Percentiles rank a stretch among this genome's conserved stretches.
phyloP scores from a whole-genome alignment of 2,797 vertebrate genomes.

The Phataginus tetradactyla region DNA sequence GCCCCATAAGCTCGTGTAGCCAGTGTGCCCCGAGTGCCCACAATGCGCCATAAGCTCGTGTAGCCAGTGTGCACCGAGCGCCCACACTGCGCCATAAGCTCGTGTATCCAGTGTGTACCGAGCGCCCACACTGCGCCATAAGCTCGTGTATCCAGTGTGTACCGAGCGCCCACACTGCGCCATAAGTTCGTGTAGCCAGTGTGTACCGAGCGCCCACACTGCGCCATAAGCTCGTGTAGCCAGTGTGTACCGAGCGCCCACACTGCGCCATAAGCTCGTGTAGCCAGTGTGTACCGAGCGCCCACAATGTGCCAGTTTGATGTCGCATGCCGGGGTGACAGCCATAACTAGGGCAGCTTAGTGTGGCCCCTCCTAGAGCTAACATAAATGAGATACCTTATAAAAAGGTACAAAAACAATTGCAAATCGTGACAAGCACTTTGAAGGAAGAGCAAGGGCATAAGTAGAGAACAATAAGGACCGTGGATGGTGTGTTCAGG shows the following conservation, averaged over 20 bases:
- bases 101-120: not conserved
- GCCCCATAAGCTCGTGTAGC: no score
- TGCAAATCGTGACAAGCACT: not conserved
- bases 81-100: not conserved
- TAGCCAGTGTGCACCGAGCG: no score
- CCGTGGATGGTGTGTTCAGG: not conserved
- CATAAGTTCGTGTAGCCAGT: not conserved
- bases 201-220: no score
- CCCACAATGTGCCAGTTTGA: not conserved
- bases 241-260: no score
- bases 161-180: no score
- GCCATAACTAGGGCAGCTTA: not conserved
- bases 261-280: not conserved
- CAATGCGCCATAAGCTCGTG: no score
- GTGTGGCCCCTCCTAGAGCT: not conserved
- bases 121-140: not conserved
- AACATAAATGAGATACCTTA: not conserved
- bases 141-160: not conserved
- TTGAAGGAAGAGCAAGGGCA: not conserved
- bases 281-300: not conserved
- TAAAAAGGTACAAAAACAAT: not conserved
- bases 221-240: not conserved
- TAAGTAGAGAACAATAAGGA: not conserved
- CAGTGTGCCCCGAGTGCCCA: no score
- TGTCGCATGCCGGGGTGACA: not conserved